These are phyloP conservation scores for Heliangelus exortis DNA, from an alignment of 2,797 vertebrate genomes.

Conservation along the genomic window DNA sequence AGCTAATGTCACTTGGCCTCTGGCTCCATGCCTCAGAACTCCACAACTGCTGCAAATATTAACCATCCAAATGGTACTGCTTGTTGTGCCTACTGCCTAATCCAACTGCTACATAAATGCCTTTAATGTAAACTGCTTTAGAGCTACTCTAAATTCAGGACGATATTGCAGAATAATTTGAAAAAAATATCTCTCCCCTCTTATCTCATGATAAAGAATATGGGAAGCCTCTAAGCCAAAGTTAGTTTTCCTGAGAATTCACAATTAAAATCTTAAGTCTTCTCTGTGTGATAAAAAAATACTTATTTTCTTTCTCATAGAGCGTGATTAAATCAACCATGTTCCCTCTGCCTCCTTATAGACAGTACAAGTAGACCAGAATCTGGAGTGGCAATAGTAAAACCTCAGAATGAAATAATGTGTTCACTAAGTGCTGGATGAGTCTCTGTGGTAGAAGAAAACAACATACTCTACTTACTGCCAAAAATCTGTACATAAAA, in stretches of 20 bases:
- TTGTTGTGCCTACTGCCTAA: background rate
- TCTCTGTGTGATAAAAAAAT: slow-evolving; percentile 25
- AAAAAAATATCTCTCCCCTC: background rate
- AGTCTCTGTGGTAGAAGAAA: slow-evolving; percentile 52
- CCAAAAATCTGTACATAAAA: slow-evolving; percentile 60
- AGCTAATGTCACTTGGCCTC: slow-evolving; percentile 21
- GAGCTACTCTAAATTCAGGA: background rate
- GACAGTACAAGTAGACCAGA: background rate
- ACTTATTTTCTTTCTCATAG: slow-evolving; percentile 18
- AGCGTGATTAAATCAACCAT: background rate
- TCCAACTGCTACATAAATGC: slow-evolving; percentile 7
- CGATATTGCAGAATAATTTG: background rate
- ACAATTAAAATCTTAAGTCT: slow-evolving; percentile 35
- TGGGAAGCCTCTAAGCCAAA: background rate
- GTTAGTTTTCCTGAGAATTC: slow-evolving; percentile 27
- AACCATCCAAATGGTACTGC: background rate
- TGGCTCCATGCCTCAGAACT: background rate
- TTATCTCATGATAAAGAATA: background rate
- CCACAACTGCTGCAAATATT: background rate
- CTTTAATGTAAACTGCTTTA: background rate
- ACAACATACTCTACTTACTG: slow-evolving; percentile 44
- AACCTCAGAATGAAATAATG: slow-evolving; percentile 50
- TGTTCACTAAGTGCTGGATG: slow-evolving; percentile 36
- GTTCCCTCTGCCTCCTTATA: slow-evolving; percentile 34
- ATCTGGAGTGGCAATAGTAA: slow-evolving; percentile 42